Percentiles rank a stretch among this genome's conserved stretches.
Conservation (phyloP, 2,797 vertebrate species). For the Garrulus glandarius region DNA sequence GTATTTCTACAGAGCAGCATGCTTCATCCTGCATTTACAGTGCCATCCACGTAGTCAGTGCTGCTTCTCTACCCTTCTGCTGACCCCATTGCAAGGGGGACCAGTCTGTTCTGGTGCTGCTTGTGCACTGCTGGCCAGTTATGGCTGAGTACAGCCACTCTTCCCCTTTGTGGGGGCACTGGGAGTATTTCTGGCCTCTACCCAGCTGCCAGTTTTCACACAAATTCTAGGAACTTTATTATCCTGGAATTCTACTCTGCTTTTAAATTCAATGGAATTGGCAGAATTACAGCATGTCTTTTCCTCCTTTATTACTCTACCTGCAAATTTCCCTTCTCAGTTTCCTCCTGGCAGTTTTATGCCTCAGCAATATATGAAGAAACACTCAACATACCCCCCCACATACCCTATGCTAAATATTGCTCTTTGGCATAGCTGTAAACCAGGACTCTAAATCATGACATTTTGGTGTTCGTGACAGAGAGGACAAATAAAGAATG, state of each 20-base stretch:
- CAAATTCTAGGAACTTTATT: not conserved
- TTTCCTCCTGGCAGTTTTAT: not conserved
- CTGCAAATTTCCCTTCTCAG: not conserved
- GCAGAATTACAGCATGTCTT: not conserved
- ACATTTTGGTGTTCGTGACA: not conserved
- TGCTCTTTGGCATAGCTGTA: not conserved
- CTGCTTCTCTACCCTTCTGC: not conserved
- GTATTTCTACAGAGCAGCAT: not conserved
- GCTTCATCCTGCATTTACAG: not conserved
- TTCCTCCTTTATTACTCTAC: not conserved
- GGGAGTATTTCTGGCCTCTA: not conserved
- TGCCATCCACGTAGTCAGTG: accelerated
- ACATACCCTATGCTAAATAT: not conserved
- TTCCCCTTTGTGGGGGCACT: not conserved
- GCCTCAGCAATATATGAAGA: not conserved
- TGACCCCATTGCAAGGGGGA: accelerated
- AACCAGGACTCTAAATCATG: not conserved
- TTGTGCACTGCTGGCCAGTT: accelerated
- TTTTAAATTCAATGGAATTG: not conserved
- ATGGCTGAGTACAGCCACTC: accelerated
- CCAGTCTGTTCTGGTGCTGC: not conserved
- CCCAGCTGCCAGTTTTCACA: not conserved
- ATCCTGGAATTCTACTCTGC: not conserved
- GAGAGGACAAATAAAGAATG: not conserved
- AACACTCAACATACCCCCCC: not conserved